phyloP scores from a whole-genome alignment of 2,888 invertebrate genomes.

The Diabrotica balteata region DNA sequence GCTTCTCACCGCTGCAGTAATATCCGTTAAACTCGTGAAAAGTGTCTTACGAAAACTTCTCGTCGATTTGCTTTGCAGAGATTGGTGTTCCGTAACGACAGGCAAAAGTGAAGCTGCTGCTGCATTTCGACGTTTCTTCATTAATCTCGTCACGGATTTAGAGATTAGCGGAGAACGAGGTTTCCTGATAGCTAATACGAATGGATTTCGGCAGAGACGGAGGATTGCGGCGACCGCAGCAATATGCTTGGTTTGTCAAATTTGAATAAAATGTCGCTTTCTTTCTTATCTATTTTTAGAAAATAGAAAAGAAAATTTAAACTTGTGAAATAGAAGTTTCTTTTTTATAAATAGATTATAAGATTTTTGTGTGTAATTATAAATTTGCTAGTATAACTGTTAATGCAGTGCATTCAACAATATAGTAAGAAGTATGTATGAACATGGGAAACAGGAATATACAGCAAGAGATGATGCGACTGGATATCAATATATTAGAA shows the following conservation, averaged over 20 bases:
- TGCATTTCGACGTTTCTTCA: conserved; percentile 32
- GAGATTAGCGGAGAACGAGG: conserved; percentile 23
- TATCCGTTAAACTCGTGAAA: background rate
- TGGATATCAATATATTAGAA: too few species aligned
- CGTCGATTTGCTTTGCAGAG: conserved; percentile 17
- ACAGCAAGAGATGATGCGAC: too few species aligned
- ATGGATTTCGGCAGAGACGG: conserved; percentile 24
- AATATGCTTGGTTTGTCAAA: conserved; percentile 12
- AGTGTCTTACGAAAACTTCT: conserved; percentile 9
- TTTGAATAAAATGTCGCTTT: conserved; percentile 16
- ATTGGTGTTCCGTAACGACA: conserved; percentile 17
- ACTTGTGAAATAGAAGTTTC: too few species aligned
- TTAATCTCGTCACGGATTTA: conserved; percentile 35
- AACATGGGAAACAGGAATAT: too few species aligned
- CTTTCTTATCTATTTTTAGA: background rate
- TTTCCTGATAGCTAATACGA: conserved; percentile 26
- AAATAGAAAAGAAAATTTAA: background rate
- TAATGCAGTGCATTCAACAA: too few species aligned
- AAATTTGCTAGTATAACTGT: too few species aligned
- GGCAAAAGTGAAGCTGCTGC: conserved; percentile 5
- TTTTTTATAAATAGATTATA: too few species aligned
- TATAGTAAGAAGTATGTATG: too few species aligned
- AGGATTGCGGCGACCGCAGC: conserved; percentile 7
- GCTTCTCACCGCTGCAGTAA: background rate
- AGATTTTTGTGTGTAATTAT: too few species aligned